These are phyloP conservation scores for Tokudaia muenninki DNA, from an alignment of 2,797 vertebrate genomes.

Conservation along the genomic window DNA sequence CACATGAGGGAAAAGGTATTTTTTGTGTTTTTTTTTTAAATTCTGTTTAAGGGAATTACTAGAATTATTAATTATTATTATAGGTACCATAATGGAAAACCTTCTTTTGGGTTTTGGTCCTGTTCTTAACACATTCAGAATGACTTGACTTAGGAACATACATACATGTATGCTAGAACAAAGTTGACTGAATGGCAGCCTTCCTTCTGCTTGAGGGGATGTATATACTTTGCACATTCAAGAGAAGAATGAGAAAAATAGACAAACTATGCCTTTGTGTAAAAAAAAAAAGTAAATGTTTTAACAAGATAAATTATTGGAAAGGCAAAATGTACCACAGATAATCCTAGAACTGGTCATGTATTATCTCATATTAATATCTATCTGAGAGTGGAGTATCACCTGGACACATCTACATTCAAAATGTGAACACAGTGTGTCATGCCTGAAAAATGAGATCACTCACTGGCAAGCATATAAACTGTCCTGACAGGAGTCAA, in stretches of 20 bases:
- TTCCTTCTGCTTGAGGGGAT: neutral
- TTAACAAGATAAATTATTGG: neutral
- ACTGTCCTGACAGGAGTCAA: neutral
- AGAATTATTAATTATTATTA: neutral
- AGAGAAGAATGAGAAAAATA: neutral
- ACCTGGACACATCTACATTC: neutral
- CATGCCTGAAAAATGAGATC: neutral
- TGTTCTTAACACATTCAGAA: neutral
- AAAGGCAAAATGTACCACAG: neutral
- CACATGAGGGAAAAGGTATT: neutral
- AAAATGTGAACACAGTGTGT: neutral
- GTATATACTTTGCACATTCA: neutral
- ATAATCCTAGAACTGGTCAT: neutral
- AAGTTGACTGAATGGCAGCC: neutral
- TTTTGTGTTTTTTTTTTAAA: neutral
- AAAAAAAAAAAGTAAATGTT: neutral
- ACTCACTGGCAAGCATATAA: neutral
- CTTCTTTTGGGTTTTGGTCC: neutral
- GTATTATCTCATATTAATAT: neutral
- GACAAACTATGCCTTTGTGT: neutral
- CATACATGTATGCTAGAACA: neutral
- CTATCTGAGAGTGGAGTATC: neutral
- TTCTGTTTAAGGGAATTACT: neutral
- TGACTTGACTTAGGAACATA: neutral
- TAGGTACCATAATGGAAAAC: neutral